Evolutionary conservation across 2,888 invertebrate genomes (phyloP).

Genomic region (Polymixis lichenea): DNA sequence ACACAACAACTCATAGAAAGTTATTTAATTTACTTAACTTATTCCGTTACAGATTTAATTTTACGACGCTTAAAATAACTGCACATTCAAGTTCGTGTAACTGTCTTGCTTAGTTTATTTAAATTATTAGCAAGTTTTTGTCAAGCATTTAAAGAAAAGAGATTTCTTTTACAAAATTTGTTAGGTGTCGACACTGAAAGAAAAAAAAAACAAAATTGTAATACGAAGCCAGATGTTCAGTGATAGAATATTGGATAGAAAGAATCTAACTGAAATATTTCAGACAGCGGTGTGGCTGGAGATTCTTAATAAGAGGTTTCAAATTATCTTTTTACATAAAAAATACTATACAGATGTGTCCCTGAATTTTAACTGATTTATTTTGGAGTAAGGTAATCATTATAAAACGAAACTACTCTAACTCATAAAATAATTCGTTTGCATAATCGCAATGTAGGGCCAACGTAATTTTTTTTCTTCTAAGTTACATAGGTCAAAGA

Average conservation of each 20-base stretch:
- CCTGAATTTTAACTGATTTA: not conserved
- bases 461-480: not conserved
- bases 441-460: too few relatives aligned
- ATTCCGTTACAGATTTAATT: constrained; percentile 17
- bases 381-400: not conserved
- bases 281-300: not conserved
- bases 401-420: too few relatives aligned
- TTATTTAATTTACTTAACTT: constrained; percentile 38
- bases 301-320: not conserved
- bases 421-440: too few relatives aligned
- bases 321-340: not conserved
- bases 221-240: constrained; percentile 23
- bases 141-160: not conserved
- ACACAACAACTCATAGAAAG: constrained; percentile 2
- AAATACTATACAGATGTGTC: constrained; percentile 4
- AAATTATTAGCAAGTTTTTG: not conserved
- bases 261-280: constrained; percentile 1
- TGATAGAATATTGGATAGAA: constrained; percentile 6
- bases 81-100: not conserved
- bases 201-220: not conserved
- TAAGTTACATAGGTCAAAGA: not conserved
- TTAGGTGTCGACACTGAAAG: not conserved
- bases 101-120: constrained; percentile 9
- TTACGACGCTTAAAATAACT: constrained; percentile 1
- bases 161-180: not conserved